Evolutionary conservation across 2,888 invertebrate species (phyloP), one percentile per base, ranked within the genome.

Genomic region (Listrodromus nycthemerus): DNA sequence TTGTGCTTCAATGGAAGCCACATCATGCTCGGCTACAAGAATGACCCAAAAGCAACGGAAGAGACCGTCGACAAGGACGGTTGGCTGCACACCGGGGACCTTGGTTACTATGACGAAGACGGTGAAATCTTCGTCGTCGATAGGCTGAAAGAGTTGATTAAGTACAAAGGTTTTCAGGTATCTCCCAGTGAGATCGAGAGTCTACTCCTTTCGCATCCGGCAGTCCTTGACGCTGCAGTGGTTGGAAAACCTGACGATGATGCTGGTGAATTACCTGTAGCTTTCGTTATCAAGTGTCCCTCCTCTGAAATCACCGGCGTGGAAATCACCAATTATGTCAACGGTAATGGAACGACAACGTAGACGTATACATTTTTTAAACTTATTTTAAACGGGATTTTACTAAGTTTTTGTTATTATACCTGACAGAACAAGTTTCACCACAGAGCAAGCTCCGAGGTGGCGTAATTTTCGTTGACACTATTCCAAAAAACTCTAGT

Each of bases 111-210:
- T 80, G 94, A 95, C 84, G 90, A 93, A 16, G 92, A 95, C 16
- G 94, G 94, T 1, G 92, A 91, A 83, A 91, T 94, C 83, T 94
- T 91, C 85, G 92, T 95, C 66, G 94, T 94, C 1, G 95, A 95
- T 85, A 91, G 95, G 74, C 87, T 95, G 24, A 95, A 95, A 88
- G 95, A 95, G 85, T 92, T 96, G 50, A 95, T 96, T 85, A 96
- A 95, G 88, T 95, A 94, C 86, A 95, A 95, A 89, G 95, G 94
- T 37, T 93, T 93, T 75, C 94, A 95, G 86, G 91, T 93, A 21
- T 89, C 93, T 0, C 93, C 93, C 10, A 91, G 91, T 16, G 92
- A 93, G 87, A 89, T 93, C 41, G 93, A 94, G 81, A 89, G 88
- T 21, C 33, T 91, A 10, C 78, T 91, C 33, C 79, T 90, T 37